Evolutionary conservation across 2,888 invertebrate genomes (phyloP), one percentile per base, ranked within the genome.

Genomic region (Crepidodera aurea): DNA sequence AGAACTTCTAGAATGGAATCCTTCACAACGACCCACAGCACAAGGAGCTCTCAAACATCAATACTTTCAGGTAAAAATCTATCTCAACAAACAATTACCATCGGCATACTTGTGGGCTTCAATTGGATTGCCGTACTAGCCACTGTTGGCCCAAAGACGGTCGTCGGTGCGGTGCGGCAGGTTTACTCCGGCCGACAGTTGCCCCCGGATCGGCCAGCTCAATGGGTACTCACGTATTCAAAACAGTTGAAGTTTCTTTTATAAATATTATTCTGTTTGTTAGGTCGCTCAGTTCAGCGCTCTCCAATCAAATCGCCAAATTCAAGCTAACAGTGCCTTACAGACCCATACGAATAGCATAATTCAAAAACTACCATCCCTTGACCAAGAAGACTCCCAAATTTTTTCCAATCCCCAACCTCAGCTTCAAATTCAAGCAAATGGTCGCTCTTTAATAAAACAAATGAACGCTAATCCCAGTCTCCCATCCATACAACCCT

Each of bases 1-100:
- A 72, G 92, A 94, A 68, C 86, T 97, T 84, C 82, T 99, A 72
- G 87, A 89, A 66, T 99, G 98, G 90, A 94, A 96, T 80, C 97
- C 98, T 0, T 87, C 90, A 50, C 92, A 92, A 75, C 86, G 99
- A 70, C 98, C 98, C 1, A 93, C 93, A 0, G 96, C 97, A 0
- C 93, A 92, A 69, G 90, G 93, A 75, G 89, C 93, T 6, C 84
- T 94, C n/a, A 88, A 93, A 86, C 92, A 85, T 65, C 74, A 76
- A 46, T 79, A 77, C 69, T 82, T 81, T 71, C 80, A 80, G 69
- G 81, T 81, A 55, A 54, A 40, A 27, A 15, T 3, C 8, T 18
- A n/a, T n/a, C n/a, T n/a, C n/a, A n/a, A n/a, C n/a, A n/a, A n/a
- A n/a, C n/a, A n/a, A n/a, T 48, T 48, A 2, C 5, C n/a, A n/a